Conservation (phyloP, 1,140 invertebrate species). For the Saxidomus purpurata region DNA sequence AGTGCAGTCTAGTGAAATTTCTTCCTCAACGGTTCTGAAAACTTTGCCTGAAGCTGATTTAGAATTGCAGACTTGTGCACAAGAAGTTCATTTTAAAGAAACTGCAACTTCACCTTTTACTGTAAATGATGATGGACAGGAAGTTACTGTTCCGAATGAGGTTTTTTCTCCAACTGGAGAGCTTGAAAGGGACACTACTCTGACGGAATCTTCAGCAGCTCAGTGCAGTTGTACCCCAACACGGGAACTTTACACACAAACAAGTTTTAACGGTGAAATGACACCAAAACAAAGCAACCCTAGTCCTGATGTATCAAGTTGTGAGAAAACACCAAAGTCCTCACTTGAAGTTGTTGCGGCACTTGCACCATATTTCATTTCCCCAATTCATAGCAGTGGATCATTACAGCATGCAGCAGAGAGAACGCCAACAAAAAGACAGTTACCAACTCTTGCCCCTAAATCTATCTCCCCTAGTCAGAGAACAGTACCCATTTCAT, state of each 20-base stretch:
- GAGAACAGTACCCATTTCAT: not conserved
- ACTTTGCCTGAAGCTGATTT: not conserved
- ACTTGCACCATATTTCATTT: slow-evolving; percentile 69
- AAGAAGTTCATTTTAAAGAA: not conserved
- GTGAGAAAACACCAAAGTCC: slow-evolving; percentile 41
- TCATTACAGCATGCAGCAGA: slow-evolving; percentile 60
- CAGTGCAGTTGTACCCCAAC: slow-evolving; percentile 14
- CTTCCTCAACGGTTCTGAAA: not conserved
- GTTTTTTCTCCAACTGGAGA: not conserved
- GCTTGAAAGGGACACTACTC: not conserved
- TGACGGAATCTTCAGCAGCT: not conserved
- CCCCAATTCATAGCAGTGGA: slow-evolving; percentile 43
- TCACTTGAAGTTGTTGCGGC: slow-evolving; percentile 71
- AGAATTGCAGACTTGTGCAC: not conserved
- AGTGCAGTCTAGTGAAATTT: slow-evolving; percentile 9
- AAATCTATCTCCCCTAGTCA: slow-evolving; percentile 61
- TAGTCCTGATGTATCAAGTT: not conserved
- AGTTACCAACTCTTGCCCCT: slow-evolving; percentile 53
- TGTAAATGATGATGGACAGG: not conserved
- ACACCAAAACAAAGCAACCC: not conserved
- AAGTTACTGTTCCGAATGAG: not conserved
- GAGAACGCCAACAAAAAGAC: slow-evolving; percentile 71
- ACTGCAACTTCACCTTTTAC: not conserved
- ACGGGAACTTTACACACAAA: not conserved
- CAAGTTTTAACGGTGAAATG: not conserved